Percentiles rank a stretch among this genome's conserved stretches.
These are phyloP conservation scores for Brassicogethes aeneus DNA, from an alignment of 2,888 invertebrate genomes.

Conservation along the genomic window DNA sequence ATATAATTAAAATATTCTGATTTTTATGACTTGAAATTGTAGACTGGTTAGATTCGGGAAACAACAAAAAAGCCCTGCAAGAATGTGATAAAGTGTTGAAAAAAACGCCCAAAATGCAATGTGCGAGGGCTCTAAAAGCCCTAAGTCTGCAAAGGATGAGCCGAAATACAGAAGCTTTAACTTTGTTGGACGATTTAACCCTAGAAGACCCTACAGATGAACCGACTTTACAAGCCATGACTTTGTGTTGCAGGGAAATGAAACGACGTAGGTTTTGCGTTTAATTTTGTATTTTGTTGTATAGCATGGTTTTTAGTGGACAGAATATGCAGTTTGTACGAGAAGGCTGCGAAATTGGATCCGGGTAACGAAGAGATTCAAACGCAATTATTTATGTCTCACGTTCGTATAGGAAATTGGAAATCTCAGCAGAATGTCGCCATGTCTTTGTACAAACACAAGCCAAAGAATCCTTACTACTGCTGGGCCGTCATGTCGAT, in stretches of 20 bases:
- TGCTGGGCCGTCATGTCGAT: conserved; percentile 98
- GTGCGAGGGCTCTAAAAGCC: conserved; percentile 89
- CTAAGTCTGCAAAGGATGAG: conserved; percentile 84
- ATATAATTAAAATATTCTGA: no score
- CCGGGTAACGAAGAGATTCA: conserved; percentile 87
- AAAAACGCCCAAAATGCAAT: conserved; percentile 81
- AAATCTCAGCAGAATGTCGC: conserved; percentile 87
- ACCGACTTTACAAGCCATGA: conserved; percentile 89
- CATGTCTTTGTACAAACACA: conserved; percentile 80
- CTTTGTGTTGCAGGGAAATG: conserved; percentile 88
- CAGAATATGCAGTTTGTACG: conserved; percentile 82
- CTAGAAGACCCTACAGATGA: conserved; percentile 82
- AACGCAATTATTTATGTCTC: conserved; percentile 92
- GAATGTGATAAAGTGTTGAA: conserved; percentile 94
- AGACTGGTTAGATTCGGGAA: conserved; percentile 94
- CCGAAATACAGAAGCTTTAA: conserved; percentile 68
- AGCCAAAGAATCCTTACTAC: conserved; percentile 92
- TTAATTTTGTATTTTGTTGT: conserved; percentile 4
- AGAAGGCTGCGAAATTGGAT: conserved; percentile 76
- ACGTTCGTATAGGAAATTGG: conserved; percentile 83
- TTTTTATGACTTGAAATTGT: no score
- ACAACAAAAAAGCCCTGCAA: conserved; percentile 94
- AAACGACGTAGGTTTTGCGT: conserved; percentile 73
- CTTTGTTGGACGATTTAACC: conserved; percentile 67
- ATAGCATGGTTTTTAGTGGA: conserved; percentile 54